Conservation (phyloP, 1,140 invertebrate species). For the Drosophila rufa region DNA sequence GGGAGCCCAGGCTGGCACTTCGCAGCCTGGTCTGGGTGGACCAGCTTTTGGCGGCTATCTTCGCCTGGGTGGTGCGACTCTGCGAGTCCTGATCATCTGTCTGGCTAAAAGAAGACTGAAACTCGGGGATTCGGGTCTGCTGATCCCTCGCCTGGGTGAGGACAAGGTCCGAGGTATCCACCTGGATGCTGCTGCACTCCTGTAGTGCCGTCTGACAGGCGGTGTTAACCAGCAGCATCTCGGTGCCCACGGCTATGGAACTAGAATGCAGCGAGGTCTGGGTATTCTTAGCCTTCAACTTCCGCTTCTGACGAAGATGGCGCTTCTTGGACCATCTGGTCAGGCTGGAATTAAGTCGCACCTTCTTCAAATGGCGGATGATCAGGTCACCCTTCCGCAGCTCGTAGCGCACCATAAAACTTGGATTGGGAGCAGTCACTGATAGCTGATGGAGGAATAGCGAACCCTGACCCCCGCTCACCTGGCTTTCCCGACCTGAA, state of each 20-base stretch:
- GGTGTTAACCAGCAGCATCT: not conserved
- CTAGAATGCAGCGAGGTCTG: not conserved
- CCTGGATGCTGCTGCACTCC: not conserved
- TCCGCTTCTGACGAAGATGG: not conserved
- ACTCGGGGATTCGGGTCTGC: conserved; percentile 30
- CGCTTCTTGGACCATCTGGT: not conserved
- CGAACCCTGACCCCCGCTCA: conserved; percentile 4
- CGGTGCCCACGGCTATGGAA: conserved; percentile 5
- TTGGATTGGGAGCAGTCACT: not conserved
- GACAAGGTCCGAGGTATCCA: conserved; percentile 44
- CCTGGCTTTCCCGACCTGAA: conserved; percentile 35
- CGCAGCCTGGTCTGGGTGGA: not conserved
- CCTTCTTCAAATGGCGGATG: conserved; percentile 18
- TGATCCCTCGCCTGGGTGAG: conserved; percentile 14
- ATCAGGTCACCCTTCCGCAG: conserved; percentile 25
- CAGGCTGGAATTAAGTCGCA: not conserved
- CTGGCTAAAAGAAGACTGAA: conserved; percentile 9
- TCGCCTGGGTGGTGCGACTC: conserved; percentile 9
- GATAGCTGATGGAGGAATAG: not conserved
- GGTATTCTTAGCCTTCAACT: not conserved
- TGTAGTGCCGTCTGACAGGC: conserved; percentile 16
- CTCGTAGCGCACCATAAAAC: conserved; percentile 45
- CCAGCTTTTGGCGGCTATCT: not conserved
- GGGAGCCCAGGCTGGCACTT: not conserved
- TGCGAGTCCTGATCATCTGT: not conserved